These are phyloP conservation scores for Macrosteles quadrilineatus DNA, from an alignment of 1,140 invertebrate species.

Conservation along the genomic window DNA sequence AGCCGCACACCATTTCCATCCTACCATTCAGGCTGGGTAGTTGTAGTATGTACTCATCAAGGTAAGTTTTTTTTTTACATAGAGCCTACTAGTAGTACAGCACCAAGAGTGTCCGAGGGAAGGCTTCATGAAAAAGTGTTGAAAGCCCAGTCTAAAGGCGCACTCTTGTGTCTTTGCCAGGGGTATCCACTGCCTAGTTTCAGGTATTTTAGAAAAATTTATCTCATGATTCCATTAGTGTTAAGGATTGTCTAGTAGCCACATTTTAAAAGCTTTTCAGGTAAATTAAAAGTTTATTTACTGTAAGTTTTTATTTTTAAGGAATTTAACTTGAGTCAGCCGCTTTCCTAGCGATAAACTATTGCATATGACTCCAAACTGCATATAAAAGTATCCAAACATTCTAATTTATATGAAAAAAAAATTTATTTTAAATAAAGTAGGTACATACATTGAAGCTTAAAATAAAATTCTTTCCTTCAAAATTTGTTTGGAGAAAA, in stretches of 20 bases:
- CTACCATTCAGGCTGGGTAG: too few relatives aligned
- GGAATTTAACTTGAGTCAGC: too few relatives aligned
- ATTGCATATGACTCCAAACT: too few relatives aligned
- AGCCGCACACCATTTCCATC: too few relatives aligned
- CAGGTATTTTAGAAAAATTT: constrained; percentile 56
- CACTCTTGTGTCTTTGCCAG: constrained; percentile 61
- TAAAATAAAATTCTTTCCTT: too few relatives aligned
- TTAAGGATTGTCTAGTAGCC: background rate
- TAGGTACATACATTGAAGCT: too few relatives aligned
- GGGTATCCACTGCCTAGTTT: constrained; percentile 64
- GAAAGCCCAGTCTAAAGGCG: constrained; percentile 50
- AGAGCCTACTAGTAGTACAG: constrained; percentile 69
- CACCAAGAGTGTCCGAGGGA: constrained; percentile 62
- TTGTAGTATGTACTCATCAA: background rate
- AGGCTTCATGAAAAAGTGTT: constrained; percentile 56
- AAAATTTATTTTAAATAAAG: too few relatives aligned
- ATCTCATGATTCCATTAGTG: constrained; percentile 28
- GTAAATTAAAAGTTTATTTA: background rate
- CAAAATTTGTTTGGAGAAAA: too few relatives aligned
- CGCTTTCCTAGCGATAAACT: too few relatives aligned
- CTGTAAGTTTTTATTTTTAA: background rate
- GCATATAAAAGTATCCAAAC: too few relatives aligned
- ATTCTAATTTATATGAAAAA: too few relatives aligned
- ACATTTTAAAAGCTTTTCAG: too few relatives aligned
- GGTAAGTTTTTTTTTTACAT: constrained; percentile 1